Percentiles rank a stretch among this genome's conserved stretches.
phyloP scores from a whole-genome alignment of 2,113 vertebrate species.

The Platichthys stellatus region DNA sequence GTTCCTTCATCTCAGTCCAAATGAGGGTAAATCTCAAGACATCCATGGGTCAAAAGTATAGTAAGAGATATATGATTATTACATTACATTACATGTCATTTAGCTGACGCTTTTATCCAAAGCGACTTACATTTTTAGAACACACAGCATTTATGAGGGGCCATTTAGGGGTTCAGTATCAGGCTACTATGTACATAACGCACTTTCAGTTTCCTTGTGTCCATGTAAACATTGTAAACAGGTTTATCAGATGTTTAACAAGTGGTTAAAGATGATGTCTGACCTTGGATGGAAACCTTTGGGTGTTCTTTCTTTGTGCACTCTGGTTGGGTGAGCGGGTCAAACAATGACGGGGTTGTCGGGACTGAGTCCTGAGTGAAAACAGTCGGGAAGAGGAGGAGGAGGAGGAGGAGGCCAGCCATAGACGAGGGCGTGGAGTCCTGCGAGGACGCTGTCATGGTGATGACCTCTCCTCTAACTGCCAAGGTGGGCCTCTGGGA shows the following conservation, averaged over 20 bases:
- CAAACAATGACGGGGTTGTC: slow-evolving; percentile 54
- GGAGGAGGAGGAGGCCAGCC: slow-evolving; percentile 82
- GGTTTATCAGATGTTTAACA: background rate
- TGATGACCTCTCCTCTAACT: slow-evolving; percentile 86
- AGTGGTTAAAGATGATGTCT: slow-evolving; percentile 57
- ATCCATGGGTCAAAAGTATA: background rate
- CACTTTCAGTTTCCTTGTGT: background rate
- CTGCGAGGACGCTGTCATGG: slow-evolving; percentile 87
- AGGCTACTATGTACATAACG: background rate
- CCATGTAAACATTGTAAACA: background rate
- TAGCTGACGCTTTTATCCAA: too few species aligned
- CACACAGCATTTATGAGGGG: too few species aligned
- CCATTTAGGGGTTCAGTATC: too few species aligned
- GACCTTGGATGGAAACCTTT: slow-evolving; percentile 92
- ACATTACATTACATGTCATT: too few species aligned
- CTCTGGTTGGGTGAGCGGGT: slow-evolving; percentile 76
- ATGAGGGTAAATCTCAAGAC: too few species aligned
- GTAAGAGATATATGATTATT: background rate
- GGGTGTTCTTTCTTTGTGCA: slow-evolving; percentile 92
- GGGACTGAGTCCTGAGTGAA: slow-evolving; percentile 79
- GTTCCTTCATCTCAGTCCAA: too few species aligned
- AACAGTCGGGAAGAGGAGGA: slow-evolving; percentile 81
- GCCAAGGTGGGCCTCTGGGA: slow-evolving; percentile 82
- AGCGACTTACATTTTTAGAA: too few species aligned
- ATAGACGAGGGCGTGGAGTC: slow-evolving; percentile 83